phyloP scores from a whole-genome alignment of 2,113 vertebrate genomes.

The Cricetomys ansorgei region DNA sequence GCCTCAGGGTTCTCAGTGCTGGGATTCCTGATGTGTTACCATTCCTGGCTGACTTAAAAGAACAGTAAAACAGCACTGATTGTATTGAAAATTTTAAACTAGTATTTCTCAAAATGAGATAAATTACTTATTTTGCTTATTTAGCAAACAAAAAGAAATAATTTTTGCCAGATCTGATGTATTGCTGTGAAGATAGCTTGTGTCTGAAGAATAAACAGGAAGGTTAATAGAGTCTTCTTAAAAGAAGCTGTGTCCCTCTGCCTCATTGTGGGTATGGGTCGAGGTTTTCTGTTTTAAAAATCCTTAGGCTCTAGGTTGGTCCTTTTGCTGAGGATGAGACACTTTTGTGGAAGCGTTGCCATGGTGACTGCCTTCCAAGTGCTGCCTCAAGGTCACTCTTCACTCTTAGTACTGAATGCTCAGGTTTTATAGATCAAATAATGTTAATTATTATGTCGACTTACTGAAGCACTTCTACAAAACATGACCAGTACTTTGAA shows the following conservation, averaged over 20 bases:
- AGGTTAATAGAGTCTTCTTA: slow-evolving; percentile 58
- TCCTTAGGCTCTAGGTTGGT: slow-evolving; percentile 81
- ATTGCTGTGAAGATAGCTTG: slow-evolving; percentile 5
- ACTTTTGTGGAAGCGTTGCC: slow-evolving; percentile 87
- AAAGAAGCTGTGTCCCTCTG: neutral
- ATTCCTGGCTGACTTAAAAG: neutral
- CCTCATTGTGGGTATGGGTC: neutral
- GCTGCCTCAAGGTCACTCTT: slow-evolving; percentile 89
- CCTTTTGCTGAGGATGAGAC: slow-evolving; percentile 85
- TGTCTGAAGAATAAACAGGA: slow-evolving; percentile 62
- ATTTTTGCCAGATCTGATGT: neutral
- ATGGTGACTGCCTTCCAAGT: slow-evolving; percentile 87
- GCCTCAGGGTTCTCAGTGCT: neutral
- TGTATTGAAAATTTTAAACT: neutral
- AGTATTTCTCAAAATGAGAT: neutral
- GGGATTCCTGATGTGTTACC: neutral
- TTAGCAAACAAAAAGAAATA: slow-evolving; percentile 21
- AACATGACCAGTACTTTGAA: slow-evolving; percentile 54
- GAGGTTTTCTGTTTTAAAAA: slow-evolving; percentile 71
- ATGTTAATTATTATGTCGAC: slow-evolving; percentile 63
- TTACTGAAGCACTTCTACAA: slow-evolving; percentile 51
- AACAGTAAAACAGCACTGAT: neutral
- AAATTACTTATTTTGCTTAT: slow-evolving; percentile 39
- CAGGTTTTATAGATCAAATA: slow-evolving; percentile 79
- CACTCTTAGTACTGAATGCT: slow-evolving; percentile 84